A percentile compares a stretch with the other conserved stretches of the same genome.
These are phyloP conservation scores for Brachymystax lenok DNA, from an alignment of 2,797 vertebrate species.

Conservation along the genomic window DNA sequence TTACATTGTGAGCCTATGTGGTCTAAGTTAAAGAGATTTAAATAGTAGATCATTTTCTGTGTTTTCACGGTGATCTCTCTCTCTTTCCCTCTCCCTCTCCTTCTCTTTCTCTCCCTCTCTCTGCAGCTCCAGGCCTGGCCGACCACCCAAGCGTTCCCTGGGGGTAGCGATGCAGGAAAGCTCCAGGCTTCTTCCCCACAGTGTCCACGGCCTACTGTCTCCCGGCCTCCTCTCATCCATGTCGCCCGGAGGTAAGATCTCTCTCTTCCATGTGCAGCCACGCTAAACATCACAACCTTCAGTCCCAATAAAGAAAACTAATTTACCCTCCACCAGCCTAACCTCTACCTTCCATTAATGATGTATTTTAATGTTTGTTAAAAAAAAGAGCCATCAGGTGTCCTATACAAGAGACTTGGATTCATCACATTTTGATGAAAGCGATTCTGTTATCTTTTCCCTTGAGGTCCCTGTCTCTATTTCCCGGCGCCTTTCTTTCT, in stretches of 20 bases:
- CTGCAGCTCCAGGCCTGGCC: slow-evolving; percentile 81
- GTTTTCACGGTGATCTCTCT: not conserved
- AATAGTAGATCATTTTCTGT: not conserved
- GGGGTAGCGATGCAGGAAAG: slow-evolving; percentile 84
- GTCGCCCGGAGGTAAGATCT: slow-evolving; percentile 78
- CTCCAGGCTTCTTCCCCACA: slow-evolving; percentile 79
- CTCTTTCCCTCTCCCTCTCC: not conserved
- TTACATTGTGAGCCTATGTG: not conserved
- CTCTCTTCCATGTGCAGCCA: not conserved
- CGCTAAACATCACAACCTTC: not conserved
- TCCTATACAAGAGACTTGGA: not conserved
- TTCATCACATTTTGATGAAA: slow-evolving; percentile 1
- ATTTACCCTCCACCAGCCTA: not conserved
- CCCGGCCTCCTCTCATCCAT: slow-evolving; percentile 74
- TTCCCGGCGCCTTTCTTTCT: no score
- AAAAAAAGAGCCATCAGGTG: not conserved
- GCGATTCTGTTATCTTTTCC: slow-evolving; percentile 5
- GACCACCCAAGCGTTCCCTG: slow-evolving; percentile 84
- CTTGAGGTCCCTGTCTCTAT: not conserved
- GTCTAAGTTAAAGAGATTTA: not conserved
- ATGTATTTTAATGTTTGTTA: not conserved
- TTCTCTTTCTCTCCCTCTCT: not conserved
- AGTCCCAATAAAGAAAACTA: not conserved
- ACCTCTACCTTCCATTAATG: not conserved
- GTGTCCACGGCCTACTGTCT: slow-evolving; percentile 83